Conservation (phyloP, 1,140 invertebrate species). For the Drosophila ohnishii region DNA sequence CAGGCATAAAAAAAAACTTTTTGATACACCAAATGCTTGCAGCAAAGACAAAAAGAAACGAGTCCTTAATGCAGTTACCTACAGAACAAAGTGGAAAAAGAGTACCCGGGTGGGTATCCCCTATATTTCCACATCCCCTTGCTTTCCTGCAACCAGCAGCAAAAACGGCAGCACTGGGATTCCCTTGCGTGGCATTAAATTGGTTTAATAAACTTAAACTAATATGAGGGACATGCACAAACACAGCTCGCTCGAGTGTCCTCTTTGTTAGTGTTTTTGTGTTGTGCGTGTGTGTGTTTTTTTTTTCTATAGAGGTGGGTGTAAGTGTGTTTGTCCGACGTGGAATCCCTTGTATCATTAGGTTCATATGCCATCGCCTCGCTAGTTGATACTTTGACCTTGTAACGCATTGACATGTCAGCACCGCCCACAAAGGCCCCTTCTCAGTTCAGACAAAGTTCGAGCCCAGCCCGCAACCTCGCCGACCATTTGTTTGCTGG, state of each 20-base stretch:
- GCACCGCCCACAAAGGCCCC: conserved; percentile 20
- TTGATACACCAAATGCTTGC: not conserved
- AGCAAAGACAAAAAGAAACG: not conserved
- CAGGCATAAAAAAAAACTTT: conserved; percentile 24
- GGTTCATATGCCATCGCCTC: conserved; percentile 69
- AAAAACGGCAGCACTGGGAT: conserved; percentile 22
- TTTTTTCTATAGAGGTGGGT: conserved; percentile 5
- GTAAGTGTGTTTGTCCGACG: conserved; percentile 22
- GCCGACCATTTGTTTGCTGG: conserved; percentile 57
- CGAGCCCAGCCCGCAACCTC: conserved; percentile 21
- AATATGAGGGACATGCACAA: conserved; percentile 51
- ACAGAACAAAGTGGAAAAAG: conserved; percentile 7
- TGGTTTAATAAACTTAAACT: conserved; percentile 72
- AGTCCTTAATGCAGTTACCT: conserved; percentile 29
- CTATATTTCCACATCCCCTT: not conserved
- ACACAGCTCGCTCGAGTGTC: conserved; percentile 35
- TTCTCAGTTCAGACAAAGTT: conserved; percentile 33
- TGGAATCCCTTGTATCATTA: conserved; percentile 60
- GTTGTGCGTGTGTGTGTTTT: not conserved
- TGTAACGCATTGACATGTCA: conserved; percentile 57
- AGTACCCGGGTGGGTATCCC: not conserved
- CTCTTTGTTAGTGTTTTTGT: conserved; percentile 25
- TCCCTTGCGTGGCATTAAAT: conserved; percentile 67
- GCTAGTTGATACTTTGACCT: conserved; percentile 71
- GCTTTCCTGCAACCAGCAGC: conserved; percentile 18